These are phyloP conservation scores for Tachysurus fulvidraco DNA, from an alignment of 2,113 vertebrate species.

Conservation along the genomic window DNA sequence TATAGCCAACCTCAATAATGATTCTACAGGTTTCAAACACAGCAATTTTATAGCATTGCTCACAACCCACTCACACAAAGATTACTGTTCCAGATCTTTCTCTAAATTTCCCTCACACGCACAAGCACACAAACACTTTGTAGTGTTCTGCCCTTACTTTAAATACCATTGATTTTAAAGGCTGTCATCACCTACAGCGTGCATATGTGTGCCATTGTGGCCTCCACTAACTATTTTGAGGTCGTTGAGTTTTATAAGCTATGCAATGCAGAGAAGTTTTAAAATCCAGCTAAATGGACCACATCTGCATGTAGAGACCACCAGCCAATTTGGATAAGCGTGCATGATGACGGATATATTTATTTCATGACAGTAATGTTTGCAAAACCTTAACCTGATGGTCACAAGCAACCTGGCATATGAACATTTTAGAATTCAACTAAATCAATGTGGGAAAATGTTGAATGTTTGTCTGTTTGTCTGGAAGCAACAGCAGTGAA, in stretches of 20 bases:
- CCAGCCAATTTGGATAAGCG: conserved; percentile 42
- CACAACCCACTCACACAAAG: not conserved
- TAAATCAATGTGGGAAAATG: too few relatives aligned
- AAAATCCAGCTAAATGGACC: conserved; percentile 36
- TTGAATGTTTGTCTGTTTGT: not conserved
- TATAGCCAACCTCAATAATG: not conserved
- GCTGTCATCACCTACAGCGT: conserved; percentile 22
- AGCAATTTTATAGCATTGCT: not conserved
- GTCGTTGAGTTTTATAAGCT: conserved; percentile 45
- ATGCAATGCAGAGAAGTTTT: conserved; percentile 22
- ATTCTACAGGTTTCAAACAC: conserved; percentile 8
- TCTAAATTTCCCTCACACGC: not conserved
- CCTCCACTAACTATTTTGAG: conserved; percentile 19
- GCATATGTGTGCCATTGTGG: conserved; percentile 38
- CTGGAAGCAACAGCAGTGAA: not conserved
- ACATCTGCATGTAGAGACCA: conserved; percentile 48
- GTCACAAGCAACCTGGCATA: not conserved
- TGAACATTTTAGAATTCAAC: not conserved
- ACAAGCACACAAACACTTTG: conserved; percentile 6
- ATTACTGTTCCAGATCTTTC: conserved; percentile 1
- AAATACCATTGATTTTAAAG: conserved; percentile 45
- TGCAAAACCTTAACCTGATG: not conserved
- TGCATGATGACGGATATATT: conserved; percentile 22
- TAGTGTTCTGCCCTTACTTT: conserved; percentile 36
- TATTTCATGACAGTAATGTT: conserved; percentile 14